Percentiles rank a stretch among this genome's conserved stretches.
Evolutionary conservation across 2,797 vertebrate species (phyloP).

Genomic region (Melopsittacus undulatus): DNA sequence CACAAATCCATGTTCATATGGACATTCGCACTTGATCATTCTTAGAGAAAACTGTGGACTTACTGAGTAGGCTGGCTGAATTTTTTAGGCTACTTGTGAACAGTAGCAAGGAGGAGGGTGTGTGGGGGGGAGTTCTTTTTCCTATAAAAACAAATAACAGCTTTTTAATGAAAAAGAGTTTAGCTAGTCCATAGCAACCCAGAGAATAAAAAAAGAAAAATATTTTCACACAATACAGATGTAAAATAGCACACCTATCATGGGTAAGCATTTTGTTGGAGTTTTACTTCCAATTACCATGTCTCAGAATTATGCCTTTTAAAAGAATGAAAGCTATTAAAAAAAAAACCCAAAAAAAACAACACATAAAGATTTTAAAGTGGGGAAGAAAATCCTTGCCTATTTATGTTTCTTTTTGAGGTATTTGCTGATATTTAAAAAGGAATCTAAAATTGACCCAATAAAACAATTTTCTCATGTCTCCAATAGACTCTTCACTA

Average conservation of each 20-base stretch:
- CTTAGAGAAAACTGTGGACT: not conserved
- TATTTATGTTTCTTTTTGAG: not conserved
- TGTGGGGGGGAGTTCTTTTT: not conserved
- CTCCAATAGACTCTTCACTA: not conserved
- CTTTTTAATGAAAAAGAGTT: not conserved
- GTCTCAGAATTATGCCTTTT: not conserved
- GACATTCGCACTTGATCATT: not conserved
- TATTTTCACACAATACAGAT: not conserved
- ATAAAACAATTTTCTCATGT: not conserved
- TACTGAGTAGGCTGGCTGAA: not conserved
- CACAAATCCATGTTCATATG: not conserved
- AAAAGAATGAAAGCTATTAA: not conserved
- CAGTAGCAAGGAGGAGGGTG: not conserved
- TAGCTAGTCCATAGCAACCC: not conserved
- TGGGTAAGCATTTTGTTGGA: not conserved
- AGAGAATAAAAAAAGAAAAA: not conserved
- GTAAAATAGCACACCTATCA: not conserved
- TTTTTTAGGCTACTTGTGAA: not conserved
- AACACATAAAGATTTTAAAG: not conserved
- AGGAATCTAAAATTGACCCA: not conserved
- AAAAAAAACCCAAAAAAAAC: not conserved
- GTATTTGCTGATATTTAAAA: not conserved
- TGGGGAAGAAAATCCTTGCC: accelerated
- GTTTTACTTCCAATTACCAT: not conserved
- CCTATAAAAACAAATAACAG: not conserved